phyloP scores from a whole-genome alignment of 1,140 invertebrate species.

The Helicoverpa armigera region DNA sequence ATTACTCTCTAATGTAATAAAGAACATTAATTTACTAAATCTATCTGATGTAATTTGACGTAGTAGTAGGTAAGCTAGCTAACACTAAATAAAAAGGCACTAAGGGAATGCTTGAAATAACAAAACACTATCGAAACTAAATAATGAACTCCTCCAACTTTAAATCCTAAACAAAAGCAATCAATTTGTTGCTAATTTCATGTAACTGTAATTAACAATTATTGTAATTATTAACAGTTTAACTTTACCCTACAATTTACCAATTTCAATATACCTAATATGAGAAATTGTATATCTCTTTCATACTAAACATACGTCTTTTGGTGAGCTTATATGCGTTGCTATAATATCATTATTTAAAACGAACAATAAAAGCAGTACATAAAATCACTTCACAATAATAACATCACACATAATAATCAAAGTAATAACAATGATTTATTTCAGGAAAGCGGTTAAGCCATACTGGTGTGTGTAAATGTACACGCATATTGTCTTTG shows the following conservation, averaged over 20 bases:
- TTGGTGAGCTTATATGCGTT: conserved; percentile 42
- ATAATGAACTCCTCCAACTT: too few relatives aligned
- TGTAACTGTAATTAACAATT: too few relatives aligned
- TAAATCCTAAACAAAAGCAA: too few relatives aligned
- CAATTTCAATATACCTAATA: neutral
- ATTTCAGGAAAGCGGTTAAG: neutral
- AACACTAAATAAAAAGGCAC: too few relatives aligned
- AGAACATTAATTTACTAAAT: too few relatives aligned
- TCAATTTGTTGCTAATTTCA: too few relatives aligned
- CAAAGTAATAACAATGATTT: neutral
- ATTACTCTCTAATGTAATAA: too few relatives aligned
- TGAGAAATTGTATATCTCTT: conserved; percentile 21
- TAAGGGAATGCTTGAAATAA: too few relatives aligned
- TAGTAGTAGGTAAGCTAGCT: too few relatives aligned
- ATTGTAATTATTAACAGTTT: too few relatives aligned
- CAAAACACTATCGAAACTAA: too few relatives aligned
- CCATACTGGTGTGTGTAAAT: neutral
- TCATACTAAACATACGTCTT: conserved; percentile 31
- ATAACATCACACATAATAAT: neutral
- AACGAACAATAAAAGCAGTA: conserved; percentile 31
- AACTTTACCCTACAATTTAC: neutral
- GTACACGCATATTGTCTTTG: neutral
- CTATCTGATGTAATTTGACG: too few relatives aligned
- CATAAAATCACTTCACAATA: conserved; percentile 29
- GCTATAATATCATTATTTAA: conserved; percentile 1